phyloP scores from a whole-genome alignment of 2,113 vertebrate species.

The Acrocephalus kingi region DNA sequence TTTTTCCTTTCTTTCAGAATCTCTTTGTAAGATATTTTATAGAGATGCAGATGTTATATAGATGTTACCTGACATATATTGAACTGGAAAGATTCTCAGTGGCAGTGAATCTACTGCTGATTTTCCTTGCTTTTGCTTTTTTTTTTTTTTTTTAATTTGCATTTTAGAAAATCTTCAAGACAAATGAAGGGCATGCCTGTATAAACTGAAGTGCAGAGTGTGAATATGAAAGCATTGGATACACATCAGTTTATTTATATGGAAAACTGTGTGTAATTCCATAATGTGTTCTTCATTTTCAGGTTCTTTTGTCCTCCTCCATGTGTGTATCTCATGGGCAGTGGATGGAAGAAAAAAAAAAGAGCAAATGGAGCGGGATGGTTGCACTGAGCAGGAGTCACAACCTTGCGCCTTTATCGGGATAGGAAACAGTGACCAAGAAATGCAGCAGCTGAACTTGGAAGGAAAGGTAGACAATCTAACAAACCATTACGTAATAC shows the following conservation, averaged over 20 bases:
- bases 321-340: slow-evolving; percentile 99
- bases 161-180: background rate
- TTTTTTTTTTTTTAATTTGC: background rate
- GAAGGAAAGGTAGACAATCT: slow-evolving; percentile 91
- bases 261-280: background rate
- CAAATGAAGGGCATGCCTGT: background rate
- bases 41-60: background rate
- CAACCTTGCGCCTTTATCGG: slow-evolving; percentile 99
- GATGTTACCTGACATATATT: background rate
- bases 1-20: background rate
- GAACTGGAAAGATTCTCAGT: background rate
- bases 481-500: background rate
- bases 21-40: background rate
- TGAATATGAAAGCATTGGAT: background rate
- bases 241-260: background rate
- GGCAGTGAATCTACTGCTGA: background rate
- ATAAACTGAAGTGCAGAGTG: background rate
- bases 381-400: slow-evolving; percentile 96
- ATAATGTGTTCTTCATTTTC: background rate
- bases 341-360: slow-evolving; percentile 99
- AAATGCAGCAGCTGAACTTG: slow-evolving; percentile 98
- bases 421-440: slow-evolving; percentile 98
- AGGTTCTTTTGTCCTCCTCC: slow-evolving; percentile 99
- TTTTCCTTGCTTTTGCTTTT: background rate
- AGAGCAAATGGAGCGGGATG: slow-evolving; percentile 98